A percentile compares a stretch with the other conserved stretches of the same genome.
These are phyloP conservation scores for Eulithis testata DNA, from an alignment of 2,888 invertebrate species.

Conservation along the genomic window DNA sequence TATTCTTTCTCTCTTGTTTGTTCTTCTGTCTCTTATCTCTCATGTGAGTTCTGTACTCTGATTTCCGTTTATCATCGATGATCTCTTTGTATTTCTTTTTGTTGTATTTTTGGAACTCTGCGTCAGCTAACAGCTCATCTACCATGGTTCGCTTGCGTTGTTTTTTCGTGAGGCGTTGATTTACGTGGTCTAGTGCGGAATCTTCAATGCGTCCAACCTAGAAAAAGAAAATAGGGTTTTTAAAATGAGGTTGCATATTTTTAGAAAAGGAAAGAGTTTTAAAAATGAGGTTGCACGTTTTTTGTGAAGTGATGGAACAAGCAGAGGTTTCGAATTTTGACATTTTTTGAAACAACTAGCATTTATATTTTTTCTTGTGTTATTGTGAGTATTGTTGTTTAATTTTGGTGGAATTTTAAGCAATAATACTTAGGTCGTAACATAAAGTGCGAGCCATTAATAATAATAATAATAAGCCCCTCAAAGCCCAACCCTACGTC, in stretches of 20 bases:
- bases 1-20: slow-evolving; percentile 77
- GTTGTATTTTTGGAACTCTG: slow-evolving; percentile 92
- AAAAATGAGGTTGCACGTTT: background rate
- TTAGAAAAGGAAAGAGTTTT: background rate
- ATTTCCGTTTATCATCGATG: slow-evolving; percentile 88
- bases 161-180: slow-evolving; percentile 92
- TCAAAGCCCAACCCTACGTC: too few species aligned
- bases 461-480: too few species aligned
- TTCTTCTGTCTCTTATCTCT: slow-evolving; percentile 89
- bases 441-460: too few species aligned
- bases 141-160: slow-evolving; percentile 95
- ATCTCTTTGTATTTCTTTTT: slow-evolving; percentile 92
- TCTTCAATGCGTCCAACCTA: slow-evolving; percentile 93
- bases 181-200: slow-evolving; percentile 94
- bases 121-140: slow-evolving; percentile 96
- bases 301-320: background rate
- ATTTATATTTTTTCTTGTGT: too few species aligned
- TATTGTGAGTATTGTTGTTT: too few species aligned
- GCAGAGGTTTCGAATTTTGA: too few species aligned
- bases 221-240: slow-evolving; percentile 16
- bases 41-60: slow-evolving; percentile 89
- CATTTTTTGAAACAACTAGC: too few species aligned
- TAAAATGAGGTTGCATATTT: background rate
- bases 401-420: too few species aligned
- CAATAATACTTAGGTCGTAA: too few species aligned